Base-by-base conservation (phyloP, 2,113 vertebrate genomes). In the Chelonoidis abingdonii region DNA sequence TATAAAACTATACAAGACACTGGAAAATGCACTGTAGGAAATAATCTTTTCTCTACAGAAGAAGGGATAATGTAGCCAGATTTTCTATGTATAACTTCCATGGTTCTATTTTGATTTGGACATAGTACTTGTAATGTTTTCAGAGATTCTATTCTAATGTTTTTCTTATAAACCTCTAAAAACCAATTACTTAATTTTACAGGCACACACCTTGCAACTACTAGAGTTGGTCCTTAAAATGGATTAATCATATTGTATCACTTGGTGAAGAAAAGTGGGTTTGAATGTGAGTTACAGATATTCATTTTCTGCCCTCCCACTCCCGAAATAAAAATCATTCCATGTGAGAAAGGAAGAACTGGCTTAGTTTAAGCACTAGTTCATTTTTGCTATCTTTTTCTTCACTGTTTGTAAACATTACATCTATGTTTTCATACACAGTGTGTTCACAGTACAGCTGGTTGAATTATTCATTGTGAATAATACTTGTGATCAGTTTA, bases 101-200 rank as follows among this genome's bases (percentile, higher is more conserved):
- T 27, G 41, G 14, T 78, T 76, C 38, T 78, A 78, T 78, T 25
- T 78, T 62, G 19, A n/a, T 65, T n/a, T 1, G 38, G 53, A 79
- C 88, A 85, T 29, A 84, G 2, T 25, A 62, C 86, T 31, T 10
- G 14, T 81, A 56, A 7, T 53, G 8, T 53, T 89, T 93, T 65
- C 53, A 57, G 6, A 8, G 88, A 62, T 10, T 85, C 3, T 0
- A 1, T 14, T 85, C 3, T 0, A 1, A 62, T 57, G 6, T 84
- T 88, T 72, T 80, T 83, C 12, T 92, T 38, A 91, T 84, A 89
- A 59, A 53, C 31, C 92, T 93, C 47, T 62, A 59, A 94, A 35
- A 31, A 2, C 80, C 50, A 86, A 86, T 38, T 86, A 27, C 47
- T n/a, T 41, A 89, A 10, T 31, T 89, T 65, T 27, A 75, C 35